Percentiles rank a stretch among this genome's conserved stretches.
These are phyloP conservation scores for Speoplatyrhinus poulsoni DNA, from an alignment of 2,113 vertebrate genomes.

Conservation along the genomic window DNA sequence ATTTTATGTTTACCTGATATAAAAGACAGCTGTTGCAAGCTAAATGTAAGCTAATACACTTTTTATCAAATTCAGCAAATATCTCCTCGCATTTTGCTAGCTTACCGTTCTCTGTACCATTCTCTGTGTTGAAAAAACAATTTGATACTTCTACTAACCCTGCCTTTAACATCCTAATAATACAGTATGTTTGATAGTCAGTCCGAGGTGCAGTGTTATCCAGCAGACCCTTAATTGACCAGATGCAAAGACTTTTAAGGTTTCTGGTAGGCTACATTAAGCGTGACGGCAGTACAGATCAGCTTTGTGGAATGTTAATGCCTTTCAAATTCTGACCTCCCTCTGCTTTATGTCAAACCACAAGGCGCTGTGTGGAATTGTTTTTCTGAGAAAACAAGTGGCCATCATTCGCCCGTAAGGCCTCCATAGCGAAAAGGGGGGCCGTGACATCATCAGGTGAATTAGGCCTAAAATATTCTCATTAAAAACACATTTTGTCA, in stretches of 20 bases:
- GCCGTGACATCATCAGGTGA: constrained; percentile 11
- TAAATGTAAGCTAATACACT: too few species aligned
- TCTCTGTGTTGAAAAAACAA: too few species aligned
- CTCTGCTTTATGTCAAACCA: constrained; percentile 12
- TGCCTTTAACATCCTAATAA: too few species aligned
- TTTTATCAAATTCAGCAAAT: too few species aligned
- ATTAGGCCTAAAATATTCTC: too few species aligned
- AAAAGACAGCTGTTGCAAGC: not conserved
- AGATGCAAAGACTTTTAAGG: constrained; percentile 37
- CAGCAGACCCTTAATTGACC: constrained; percentile 15
- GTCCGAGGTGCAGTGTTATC: constrained; percentile 46
- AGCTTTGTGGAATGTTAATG: constrained; percentile 4
- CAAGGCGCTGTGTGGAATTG: not conserved
- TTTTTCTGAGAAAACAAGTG: constrained; percentile 11
- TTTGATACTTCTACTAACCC: too few species aligned
- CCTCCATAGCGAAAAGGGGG: not conserved
- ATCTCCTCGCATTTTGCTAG: too few species aligned
- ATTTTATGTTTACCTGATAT: constrained; percentile 48
- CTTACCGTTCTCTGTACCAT: too few species aligned
- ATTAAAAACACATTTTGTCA: too few species aligned
- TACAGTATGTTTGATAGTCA: constrained; percentile 39
- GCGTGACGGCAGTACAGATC: constrained; percentile 3
- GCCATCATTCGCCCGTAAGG: not conserved
- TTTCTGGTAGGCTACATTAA: constrained; percentile 6
- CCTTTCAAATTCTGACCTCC: constrained; percentile 3